phyloP scores from a whole-genome alignment of 2,888 invertebrate genomes.

The Teinopalpus imperialis region DNA sequence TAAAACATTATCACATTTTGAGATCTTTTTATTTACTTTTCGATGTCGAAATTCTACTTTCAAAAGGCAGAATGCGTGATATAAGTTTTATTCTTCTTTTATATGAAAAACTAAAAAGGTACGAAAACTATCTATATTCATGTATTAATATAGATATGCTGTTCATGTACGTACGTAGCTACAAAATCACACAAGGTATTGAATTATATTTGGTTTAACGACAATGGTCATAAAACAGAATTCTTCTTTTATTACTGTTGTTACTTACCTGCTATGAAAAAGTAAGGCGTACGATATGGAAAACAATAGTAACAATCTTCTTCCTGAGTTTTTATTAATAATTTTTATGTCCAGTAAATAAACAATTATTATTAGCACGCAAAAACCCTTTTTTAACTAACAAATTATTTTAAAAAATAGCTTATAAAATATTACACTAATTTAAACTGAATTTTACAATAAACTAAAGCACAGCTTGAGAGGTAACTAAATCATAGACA shows the following conservation, averaged over 20 bases:
- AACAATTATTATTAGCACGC: constrained; percentile 18
- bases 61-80: no score
- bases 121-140: no score
- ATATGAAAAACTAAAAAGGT: no score
- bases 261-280: constrained; percentile 44
- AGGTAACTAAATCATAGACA: constrained; percentile 77
- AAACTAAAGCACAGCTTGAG: constrained; percentile 45
- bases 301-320: constrained; percentile 42
- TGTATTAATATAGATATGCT: no score
- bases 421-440: no score
- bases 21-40: no score
- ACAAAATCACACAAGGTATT: constrained; percentile 47
- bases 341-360: neutral
- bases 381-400: no score
- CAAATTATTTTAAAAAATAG: no score
- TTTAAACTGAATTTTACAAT: constrained; percentile 47
- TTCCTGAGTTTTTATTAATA: constrained; percentile 25
- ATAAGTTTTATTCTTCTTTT: no score
- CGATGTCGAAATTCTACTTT: no score
- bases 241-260: constrained; percentile 58
- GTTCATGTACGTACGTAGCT: no score
- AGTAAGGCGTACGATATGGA: constrained; percentile 33
- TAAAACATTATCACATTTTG: no score
- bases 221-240: constrained; percentile 61
- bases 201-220: constrained; percentile 56